Conservation (phyloP, 2,113 vertebrate species). For the Acrocephalus kingi region DNA sequence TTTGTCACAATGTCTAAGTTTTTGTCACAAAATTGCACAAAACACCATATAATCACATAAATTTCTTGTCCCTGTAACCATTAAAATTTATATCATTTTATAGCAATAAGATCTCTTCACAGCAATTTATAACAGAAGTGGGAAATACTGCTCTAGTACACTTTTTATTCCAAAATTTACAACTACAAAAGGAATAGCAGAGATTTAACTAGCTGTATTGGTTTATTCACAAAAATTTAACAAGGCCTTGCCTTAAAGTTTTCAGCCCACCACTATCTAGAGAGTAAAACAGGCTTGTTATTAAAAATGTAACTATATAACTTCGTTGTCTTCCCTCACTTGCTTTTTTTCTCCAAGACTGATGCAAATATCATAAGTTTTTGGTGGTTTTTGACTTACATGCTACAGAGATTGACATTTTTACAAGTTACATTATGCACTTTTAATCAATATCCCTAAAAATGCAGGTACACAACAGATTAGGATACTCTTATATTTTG, state of each 20-base stretch:
- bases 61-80: not conserved
- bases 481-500: not conserved
- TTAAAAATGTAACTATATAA: not conserved
- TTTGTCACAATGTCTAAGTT: not conserved
- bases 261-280: not conserved
- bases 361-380: not conserved
- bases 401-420: not conserved
- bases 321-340: not conserved
- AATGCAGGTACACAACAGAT: not conserved
- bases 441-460: not conserved
- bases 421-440: not conserved
- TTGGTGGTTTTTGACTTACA: not conserved
- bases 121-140: not conserved
- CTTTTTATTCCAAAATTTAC: not conserved
- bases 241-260: not conserved
- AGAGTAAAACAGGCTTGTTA: not conserved
- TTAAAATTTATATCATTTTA: not conserved
- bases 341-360: not conserved
- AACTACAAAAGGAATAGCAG: not conserved
- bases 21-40: not conserved
- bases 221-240: not conserved
- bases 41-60: not conserved
- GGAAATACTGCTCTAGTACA: not conserved
- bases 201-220: not conserved
- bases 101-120: not conserved